phyloP scores from a whole-genome alignment of 2,113 vertebrate species.

The Leptosomus discolor region DNA sequence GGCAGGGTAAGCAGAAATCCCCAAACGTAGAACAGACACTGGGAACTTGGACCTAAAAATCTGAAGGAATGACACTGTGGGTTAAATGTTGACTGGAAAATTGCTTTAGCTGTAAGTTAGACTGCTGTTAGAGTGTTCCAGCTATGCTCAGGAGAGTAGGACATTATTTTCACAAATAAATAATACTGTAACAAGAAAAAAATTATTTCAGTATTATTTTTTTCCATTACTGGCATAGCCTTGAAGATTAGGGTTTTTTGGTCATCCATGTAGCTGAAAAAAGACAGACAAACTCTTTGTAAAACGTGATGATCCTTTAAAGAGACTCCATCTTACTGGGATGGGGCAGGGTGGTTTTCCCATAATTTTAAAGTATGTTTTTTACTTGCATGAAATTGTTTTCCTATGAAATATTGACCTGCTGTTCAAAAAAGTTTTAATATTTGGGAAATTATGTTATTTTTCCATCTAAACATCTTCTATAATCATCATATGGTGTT shows the following conservation, averaged over 20 bases:
- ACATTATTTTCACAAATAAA: not conserved
- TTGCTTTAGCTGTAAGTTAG: not conserved
- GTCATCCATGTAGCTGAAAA: not conserved
- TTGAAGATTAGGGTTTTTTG: not conserved
- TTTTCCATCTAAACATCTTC: not conserved
- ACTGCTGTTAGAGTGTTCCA: not conserved
- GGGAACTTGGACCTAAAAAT: not conserved
- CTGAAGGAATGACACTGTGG: not conserved
- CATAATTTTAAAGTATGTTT: not conserved
- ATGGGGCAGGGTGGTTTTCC: not conserved
- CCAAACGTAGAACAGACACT: not conserved
- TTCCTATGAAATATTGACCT: not conserved
- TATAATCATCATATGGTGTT: not conserved
- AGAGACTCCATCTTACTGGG: not conserved
- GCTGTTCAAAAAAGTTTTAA: not conserved
- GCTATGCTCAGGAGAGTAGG: not conserved
- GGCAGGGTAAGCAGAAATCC: not conserved
- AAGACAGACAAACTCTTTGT: not conserved
- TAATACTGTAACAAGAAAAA: not conserved
- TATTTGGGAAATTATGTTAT: not conserved
- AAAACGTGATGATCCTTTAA: not conserved
- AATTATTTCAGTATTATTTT: not conserved
- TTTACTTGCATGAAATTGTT: not conserved
- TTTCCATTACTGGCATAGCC: not conserved
- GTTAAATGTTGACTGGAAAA: not conserved